Base-by-base conservation (phyloP, 2,113 vertebrate genomes). In the Monopterus albus region DNA sequence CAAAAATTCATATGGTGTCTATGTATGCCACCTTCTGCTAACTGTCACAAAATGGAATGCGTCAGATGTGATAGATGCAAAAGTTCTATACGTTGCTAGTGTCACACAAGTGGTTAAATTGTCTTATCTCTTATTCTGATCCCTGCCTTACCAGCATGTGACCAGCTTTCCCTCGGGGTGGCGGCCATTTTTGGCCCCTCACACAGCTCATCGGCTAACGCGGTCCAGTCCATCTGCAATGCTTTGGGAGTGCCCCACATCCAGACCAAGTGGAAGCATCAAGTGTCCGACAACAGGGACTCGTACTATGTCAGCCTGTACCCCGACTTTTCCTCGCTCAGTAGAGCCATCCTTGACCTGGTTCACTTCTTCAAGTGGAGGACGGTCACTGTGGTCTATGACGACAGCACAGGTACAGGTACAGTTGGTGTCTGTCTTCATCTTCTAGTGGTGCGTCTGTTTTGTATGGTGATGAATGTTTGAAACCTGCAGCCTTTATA, bases 311-410 rank as follows among this genome's bases (percentile, higher is more conserved):
- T 98, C 93, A 99, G 97, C 85, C 95, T 99, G 60, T 98, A 95
- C 71, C 97, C 97, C 1, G 97, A 98, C 88, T 99, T 98, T 92
- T 97, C 95, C 40, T 98, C 97, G 5, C 96, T 99, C 85, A 98
- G 97, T 72, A 94, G 96, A 63, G 97, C 97, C 89, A 98, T 99
- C 83, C 94, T 99, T 62, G 97, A 99, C 92, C 93, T 99, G 89
- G 97, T 99, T 78, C 96, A 98, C 87, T 98, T 98, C 93, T 99
- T 98, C 95, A 96, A 96, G 91, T 99, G 97, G 97, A 96, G 95
- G 91, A 98, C 95, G 0, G 96, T 99, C 61, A 94, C 93, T 3
- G 92, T 94, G 75, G 93, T 94, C 29, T 94, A 94, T 14, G 93
- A 94, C 69, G 97, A 99, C 95, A 99, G 97, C 93, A 98, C 97